Conservation (phyloP, 2,888 invertebrate species). For the Sminthurinus aureus region DNA sequence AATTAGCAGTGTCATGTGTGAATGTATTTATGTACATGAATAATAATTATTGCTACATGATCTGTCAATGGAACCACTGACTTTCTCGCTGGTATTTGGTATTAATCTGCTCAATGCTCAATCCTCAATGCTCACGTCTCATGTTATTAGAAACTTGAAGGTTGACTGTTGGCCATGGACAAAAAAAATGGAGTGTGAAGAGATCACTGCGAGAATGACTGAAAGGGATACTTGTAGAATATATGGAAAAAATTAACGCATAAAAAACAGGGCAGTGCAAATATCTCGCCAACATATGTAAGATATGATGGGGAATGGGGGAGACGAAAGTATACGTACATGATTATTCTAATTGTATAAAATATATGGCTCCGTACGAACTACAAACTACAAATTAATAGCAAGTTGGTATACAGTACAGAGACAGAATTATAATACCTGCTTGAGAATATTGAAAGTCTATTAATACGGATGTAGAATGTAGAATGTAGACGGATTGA, state of each 20-base stretch:
- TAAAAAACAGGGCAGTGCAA: conserved; percentile 3
- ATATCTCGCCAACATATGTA: neutral
- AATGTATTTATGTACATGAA: no score
- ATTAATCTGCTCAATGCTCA: no score
- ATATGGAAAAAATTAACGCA: no score
- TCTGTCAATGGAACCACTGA: neutral
- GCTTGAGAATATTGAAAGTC: conserved; percentile 15
- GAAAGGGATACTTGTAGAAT: conserved; percentile 1
- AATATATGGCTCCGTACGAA: neutral
- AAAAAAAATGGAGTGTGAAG: neutral
- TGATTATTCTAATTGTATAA: neutral
- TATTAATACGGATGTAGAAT: conserved; percentile 19
- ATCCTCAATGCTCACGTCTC: neutral
- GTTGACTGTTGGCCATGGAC: neutral
- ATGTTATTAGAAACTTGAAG: neutral
- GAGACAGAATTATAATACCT: neutral
- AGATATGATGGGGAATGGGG: no score
- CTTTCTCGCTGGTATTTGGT: neutral
- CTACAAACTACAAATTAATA: no score
- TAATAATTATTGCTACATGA: neutral
- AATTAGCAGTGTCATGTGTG: no score
- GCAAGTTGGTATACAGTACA: no score
- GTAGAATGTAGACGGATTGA: neutral
- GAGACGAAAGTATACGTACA: no score
- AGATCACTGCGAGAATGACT: neutral